A percentile compares a stretch with the other conserved stretches of the same genome.
These are phyloP conservation scores for Clepsis dumicolana DNA, from an alignment of 2,888 invertebrate species.

Conservation along the genomic window DNA sequence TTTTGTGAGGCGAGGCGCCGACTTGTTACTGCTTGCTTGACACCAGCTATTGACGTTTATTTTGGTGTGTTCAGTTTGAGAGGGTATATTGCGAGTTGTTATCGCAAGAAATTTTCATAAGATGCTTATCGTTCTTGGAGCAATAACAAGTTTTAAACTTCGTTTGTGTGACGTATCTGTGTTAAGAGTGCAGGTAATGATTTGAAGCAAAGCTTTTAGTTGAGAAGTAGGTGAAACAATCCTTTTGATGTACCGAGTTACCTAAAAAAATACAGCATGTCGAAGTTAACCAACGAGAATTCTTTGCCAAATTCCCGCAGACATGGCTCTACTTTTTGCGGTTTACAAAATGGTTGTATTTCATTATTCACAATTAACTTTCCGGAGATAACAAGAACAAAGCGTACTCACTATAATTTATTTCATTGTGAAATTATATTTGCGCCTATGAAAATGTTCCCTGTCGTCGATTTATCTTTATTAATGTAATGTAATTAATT, in stretches of 20 bases:
- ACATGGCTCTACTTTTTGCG: constrained; percentile 1
- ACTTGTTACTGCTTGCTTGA: constrained; percentile 7
- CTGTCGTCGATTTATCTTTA: constrained; percentile 34
- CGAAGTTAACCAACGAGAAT: not conserved
- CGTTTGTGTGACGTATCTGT: not conserved
- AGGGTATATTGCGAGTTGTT: not conserved
- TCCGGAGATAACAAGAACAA: constrained; percentile 17
- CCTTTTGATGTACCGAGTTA: too few species aligned
- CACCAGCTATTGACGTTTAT: constrained; percentile 7
- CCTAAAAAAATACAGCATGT: too few species aligned
- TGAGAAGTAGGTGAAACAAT: not conserved
- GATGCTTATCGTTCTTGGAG: not conserved
- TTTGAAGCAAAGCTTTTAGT: not conserved
- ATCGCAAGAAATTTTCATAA: not conserved
- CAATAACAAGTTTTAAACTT: not conserved
- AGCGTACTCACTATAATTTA: constrained; percentile 19
- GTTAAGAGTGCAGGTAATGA: not conserved
- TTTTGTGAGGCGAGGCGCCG: constrained; percentile 14
- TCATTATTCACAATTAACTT: constrained; percentile 23
- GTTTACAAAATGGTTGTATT: constrained; percentile 19
- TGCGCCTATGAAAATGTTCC: constrained; percentile 16
- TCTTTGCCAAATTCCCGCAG: not conserved
- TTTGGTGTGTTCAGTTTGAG: not conserved
- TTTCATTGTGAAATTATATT: constrained; percentile 29
- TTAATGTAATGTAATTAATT: constrained; percentile 35